A percentile compares a stretch with the other conserved stretches of the same genome.
These are phyloP conservation scores for Plotosus lineatus DNA, from an alignment of 2,113 vertebrate species.

Conservation along the genomic window DNA sequence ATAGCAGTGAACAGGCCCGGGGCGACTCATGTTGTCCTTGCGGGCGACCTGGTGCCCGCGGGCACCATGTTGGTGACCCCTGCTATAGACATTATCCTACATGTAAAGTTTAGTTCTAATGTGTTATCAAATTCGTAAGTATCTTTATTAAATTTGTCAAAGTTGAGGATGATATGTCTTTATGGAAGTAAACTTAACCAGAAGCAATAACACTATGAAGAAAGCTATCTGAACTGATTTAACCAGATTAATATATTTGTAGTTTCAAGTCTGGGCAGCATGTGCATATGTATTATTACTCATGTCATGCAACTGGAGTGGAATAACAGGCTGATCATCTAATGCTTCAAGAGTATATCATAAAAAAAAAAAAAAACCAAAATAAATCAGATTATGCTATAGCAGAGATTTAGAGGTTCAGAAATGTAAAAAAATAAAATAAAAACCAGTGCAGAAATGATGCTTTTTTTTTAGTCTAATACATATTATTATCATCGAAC, in stretches of 20 bases:
- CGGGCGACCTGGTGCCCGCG: too few species aligned
- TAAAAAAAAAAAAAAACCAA: not conserved
- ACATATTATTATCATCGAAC: not conserved
- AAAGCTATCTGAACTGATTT: not conserved
- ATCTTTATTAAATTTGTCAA: not conserved
- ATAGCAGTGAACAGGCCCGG: too few species aligned
- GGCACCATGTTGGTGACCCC: too few species aligned
- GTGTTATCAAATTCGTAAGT: not conserved
- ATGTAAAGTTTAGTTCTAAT: not conserved
- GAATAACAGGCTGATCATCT: not conserved
- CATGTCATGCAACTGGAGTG: constrained; percentile 8
- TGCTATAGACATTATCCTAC: not conserved
- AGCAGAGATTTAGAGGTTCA: not conserved
- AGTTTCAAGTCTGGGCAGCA: not conserved
- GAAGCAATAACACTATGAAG: not conserved
- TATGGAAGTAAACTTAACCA: not conserved
- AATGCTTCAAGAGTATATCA: not conserved
- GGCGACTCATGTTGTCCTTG: too few species aligned
- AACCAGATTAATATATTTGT: not conserved
- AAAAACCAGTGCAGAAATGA: not conserved
- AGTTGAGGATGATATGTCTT: not conserved
- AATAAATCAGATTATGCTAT: not conserved
- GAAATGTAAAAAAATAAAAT: not conserved
- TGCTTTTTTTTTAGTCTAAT: not conserved
- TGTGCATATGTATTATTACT: not conserved